Evolutionary conservation across 2,113 vertebrate genomes (phyloP), one percentile per base, ranked within the genome.

Genomic region (Sinocyclocheilus maitianheensis): DNA sequence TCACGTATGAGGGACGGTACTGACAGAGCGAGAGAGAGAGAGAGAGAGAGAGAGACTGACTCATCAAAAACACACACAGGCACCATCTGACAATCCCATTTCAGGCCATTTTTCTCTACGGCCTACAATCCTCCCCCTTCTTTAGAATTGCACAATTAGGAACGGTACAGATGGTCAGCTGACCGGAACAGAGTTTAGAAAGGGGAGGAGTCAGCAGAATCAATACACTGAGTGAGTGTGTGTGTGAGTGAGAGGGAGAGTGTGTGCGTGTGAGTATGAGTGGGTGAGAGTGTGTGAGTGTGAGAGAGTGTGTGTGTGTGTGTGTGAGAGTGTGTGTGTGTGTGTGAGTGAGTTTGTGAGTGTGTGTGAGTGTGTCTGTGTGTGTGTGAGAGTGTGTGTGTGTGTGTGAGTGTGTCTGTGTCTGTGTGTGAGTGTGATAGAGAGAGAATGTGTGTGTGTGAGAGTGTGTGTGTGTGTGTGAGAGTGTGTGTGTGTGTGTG

Each of bases 1-100:
- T 95, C 89, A 99, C 97, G 0, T 97, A 99, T 0, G 97, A 95
- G 62, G 97, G 95, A 77, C 97, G 98, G 91, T 97, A 97, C 97
- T 98, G 11, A 9, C 77, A 79, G 24, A 83, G 81, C 63, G 86
- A 77, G 3, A 83, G 60, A 86, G 9, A 74, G 76, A 81, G 77
- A 43, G 82, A 67, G 40, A 55, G 11, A 34, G 48, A 26, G 34
- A 81, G 24, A 30, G 5, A 79, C 51, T 30, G 65, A 80, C 5
- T 81, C 18, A 81, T 55, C 53, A 69, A 14, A 87, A 63, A 26
- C 34, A 37, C 34, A 37, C 34, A 37, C 34, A 37, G 34, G 34
- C 34, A 37, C 16, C 75, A 55, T 1, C 3, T 37, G 51, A 81
- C 48, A 81, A 34, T 6, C 63, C 20, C 10, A 20, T 30, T 26